Evolutionary conservation across 2,797 vertebrate species (phyloP), one percentile per base, ranked within the genome.

Genomic region (Malurus leucopterus): DNA sequence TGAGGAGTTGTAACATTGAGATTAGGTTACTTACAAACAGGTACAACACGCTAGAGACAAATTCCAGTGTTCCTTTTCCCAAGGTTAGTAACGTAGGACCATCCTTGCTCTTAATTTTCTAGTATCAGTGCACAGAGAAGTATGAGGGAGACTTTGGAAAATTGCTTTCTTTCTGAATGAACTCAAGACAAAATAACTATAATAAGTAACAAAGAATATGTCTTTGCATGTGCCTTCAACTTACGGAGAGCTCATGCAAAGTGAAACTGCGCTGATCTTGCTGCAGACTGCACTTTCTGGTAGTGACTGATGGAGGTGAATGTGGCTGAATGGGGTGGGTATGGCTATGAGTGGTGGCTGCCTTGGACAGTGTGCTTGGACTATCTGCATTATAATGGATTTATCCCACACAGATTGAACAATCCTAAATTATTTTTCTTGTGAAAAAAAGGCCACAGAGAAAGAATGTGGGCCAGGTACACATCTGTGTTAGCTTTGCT

Each of bases 161-260:
- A 69, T 27, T 18, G 2, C 7, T 53, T 78, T 49, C 30, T 50
- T 2, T 30, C 7, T 41, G 47, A 59, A 62, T 43, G 34, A 6
- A 30, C 12, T 54, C 29, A 44, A 65, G 36, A 10, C 15, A 74
- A 67, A 77, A 89, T 13, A 50, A 7, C 2, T 15, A 9, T 27
- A 43, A 54, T 29, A 68, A 55, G 21, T 32, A 74, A 21, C 24
- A 32, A 15, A 21, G 3, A 5, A 19, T 8, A 1, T 21, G 6
- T 51, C 16, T 65, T 53, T 3, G 2, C 2, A 14, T 40, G 13
- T 29, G 4, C 4, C 21, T 73, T 84, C 22, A 54, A 3, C 0
- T 62, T 29, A 23, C 0, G 8, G 34, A 86, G 46, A 40, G 6
- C 20, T 57, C 20, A 13, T 6, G 8, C 46, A 27, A 59, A 63